phyloP scores from a whole-genome alignment of 2,888 invertebrate species.

The Teleogryllus oceanicus region DNA sequence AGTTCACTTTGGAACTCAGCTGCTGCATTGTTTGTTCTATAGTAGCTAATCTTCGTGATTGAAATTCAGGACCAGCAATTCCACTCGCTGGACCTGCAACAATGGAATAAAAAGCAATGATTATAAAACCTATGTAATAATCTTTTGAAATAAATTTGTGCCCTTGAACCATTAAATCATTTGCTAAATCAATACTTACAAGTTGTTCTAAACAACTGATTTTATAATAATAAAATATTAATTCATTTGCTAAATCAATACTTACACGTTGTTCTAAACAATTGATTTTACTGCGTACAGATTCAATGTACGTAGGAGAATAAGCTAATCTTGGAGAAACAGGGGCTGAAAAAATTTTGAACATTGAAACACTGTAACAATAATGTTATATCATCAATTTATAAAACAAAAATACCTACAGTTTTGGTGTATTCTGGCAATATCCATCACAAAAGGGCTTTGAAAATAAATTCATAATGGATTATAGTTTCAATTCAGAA shows the following conservation, averaged over 20 bases:
- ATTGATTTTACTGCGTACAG: conserved; percentile 27
- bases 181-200: neutral
- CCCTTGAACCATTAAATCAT: too few relatives aligned
- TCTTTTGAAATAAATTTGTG: too few relatives aligned
- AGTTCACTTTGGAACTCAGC: conserved; percentile 33
- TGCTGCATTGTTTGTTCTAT: conserved; percentile 30
- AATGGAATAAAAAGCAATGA: neutral
- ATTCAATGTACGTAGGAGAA: conserved; percentile 25
- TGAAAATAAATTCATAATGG: neutral
- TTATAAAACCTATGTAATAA: too few relatives aligned
- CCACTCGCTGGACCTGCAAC: conserved; percentile 32
- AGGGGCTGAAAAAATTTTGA: conserved; percentile 21
- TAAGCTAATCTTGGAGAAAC: conserved; percentile 12
- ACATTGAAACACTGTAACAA: neutral
- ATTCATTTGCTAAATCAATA: neutral
- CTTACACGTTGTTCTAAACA: conserved; percentile 29
- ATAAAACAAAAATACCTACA: conserved; percentile 10
- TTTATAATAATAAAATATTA: neutral
- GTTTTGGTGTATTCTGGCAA: conserved; percentile 26
- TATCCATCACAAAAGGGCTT: conserved; percentile 28
- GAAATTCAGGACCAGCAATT: conserved; percentile 33
- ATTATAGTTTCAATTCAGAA: neutral
- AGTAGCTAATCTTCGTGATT: conserved; percentile 29
- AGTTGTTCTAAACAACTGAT: conserved; percentile 27
- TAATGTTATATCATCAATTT: neutral